Percentiles rank a stretch among this genome's conserved stretches.
Conservation (phyloP, 2,888 invertebrate species). For the Autographa pulchrina region DNA sequence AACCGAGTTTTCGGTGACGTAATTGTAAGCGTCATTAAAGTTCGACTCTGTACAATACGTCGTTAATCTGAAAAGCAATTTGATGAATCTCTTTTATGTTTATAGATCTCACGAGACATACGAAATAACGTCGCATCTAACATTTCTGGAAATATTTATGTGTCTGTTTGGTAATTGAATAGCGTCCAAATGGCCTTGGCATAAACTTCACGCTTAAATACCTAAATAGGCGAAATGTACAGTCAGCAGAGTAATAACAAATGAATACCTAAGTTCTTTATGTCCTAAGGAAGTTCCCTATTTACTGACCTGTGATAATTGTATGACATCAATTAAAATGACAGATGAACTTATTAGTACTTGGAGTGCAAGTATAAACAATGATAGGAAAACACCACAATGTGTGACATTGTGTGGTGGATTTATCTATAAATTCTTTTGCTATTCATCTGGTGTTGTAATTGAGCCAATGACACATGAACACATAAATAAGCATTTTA, state of each 20-base stretch:
- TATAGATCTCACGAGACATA: slow-evolving; percentile 23
- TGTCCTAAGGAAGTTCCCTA: slow-evolving; percentile 28
- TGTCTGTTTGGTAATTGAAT: slow-evolving; percentile 23
- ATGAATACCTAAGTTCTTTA: slow-evolving; percentile 22
- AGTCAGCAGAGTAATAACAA: neutral
- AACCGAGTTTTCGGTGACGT: slow-evolving; percentile 45
- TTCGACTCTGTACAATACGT: slow-evolving; percentile 44
- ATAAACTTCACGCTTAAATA: slow-evolving; percentile 1
- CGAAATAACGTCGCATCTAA: slow-evolving; percentile 30
- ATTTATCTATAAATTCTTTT: slow-evolving; percentile 34
- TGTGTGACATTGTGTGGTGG: slow-evolving; percentile 11
- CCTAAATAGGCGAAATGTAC: neutral
- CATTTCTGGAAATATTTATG: slow-evolving; percentile 23
- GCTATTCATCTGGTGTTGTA: slow-evolving; percentile 17
- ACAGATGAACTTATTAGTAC: slow-evolving; percentile 37
- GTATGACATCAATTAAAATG: slow-evolving; percentile 51
- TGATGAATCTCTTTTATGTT: slow-evolving; percentile 46
- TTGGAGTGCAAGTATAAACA: slow-evolving; percentile 37
- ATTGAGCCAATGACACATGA: slow-evolving; percentile 13
- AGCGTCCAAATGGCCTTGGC: slow-evolving; percentile 25
- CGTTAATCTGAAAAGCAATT: slow-evolving; percentile 46
- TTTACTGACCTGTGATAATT: slow-evolving; percentile 44
- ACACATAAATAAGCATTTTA: slow-evolving; percentile 6
- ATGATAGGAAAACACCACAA: slow-evolving; percentile 37
- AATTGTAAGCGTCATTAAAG: slow-evolving; percentile 40